Percentiles rank a stretch among this genome's conserved stretches.
Conservation (phyloP, 2,797 vertebrate species). For the Hapalemur alaotrensis region DNA sequence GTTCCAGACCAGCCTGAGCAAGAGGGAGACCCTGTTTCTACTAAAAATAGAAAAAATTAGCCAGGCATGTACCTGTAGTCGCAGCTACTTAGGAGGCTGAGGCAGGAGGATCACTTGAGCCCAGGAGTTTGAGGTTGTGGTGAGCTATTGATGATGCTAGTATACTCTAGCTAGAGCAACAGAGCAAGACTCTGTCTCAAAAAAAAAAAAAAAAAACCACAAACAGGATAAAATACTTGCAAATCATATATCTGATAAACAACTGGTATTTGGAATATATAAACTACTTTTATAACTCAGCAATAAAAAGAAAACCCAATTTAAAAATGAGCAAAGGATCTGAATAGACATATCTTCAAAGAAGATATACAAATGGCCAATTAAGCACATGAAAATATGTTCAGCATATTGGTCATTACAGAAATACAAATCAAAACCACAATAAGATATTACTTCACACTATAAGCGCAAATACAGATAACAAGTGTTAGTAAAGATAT, state of each 20-base stretch:
- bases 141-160: not conserved
- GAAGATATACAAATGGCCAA: not conserved
- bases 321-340: not conserved
- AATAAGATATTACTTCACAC: not conserved
- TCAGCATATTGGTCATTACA: not conserved
- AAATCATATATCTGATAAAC: not conserved
- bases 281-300: not conserved
- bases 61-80: not conserved
- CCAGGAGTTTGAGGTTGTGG: not conserved
- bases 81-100: not conserved
- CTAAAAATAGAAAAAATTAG: not conserved
- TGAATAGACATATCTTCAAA: not conserved
- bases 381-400: not conserved
- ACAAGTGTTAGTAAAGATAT: not conserved
- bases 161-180: not conserved
- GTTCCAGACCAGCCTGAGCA: not conserved
- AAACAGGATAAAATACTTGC: constrained; percentile 1
- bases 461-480: not conserved
- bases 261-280: not conserved
- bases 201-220: not conserved
- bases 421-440: not conserved
- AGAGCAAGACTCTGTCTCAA: not conserved
- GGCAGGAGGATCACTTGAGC: not conserved
- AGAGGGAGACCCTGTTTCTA: not conserved
- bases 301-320: not conserved